These are phyloP conservation scores for Thermophis baileyi DNA, from an alignment of 2,113 vertebrate genomes.

Conservation along the genomic window DNA sequence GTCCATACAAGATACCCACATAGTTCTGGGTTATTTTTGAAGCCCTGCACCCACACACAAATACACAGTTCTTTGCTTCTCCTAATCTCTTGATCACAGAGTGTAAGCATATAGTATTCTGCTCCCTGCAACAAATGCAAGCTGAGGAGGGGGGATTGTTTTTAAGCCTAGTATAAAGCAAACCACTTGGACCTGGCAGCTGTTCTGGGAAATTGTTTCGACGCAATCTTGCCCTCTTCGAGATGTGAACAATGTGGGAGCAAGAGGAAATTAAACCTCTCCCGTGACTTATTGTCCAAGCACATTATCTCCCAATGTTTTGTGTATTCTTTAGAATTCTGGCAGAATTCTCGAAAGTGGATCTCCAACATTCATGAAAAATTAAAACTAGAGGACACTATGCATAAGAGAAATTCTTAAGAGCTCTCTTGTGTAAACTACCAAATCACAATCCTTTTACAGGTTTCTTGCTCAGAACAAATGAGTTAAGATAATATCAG, in stretches of 20 bases:
- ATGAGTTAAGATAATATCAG: not conserved
- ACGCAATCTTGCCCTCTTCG: too few species aligned
- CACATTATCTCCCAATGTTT: not conserved
- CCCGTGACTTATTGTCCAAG: not conserved
- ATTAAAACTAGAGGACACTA: not conserved
- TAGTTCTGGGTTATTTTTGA: not conserved
- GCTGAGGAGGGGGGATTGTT: too few species aligned
- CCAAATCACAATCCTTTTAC: constrained; percentile 2
- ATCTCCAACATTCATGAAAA: rapidly evolving
- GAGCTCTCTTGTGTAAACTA: not conserved
- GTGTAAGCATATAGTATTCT: not conserved
- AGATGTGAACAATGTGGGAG: not conserved
- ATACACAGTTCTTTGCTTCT: not conserved
- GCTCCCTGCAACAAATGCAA: not conserved
- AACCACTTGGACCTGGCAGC: not conserved
- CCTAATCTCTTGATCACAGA: constrained; percentile 9
- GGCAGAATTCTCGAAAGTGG: not conserved
- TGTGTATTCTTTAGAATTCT: not conserved
- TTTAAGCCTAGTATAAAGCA: not conserved
- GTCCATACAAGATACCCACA: not conserved
- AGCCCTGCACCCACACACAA: not conserved
- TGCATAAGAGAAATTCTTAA: not conserved
- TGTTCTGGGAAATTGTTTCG: not conserved
- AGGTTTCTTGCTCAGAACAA: constrained; percentile 43
- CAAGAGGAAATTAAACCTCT: not conserved